Base-by-base conservation (phyloP, 64 coral and sea anemone genomes). In the Astreopora myriophthalma region DNA sequence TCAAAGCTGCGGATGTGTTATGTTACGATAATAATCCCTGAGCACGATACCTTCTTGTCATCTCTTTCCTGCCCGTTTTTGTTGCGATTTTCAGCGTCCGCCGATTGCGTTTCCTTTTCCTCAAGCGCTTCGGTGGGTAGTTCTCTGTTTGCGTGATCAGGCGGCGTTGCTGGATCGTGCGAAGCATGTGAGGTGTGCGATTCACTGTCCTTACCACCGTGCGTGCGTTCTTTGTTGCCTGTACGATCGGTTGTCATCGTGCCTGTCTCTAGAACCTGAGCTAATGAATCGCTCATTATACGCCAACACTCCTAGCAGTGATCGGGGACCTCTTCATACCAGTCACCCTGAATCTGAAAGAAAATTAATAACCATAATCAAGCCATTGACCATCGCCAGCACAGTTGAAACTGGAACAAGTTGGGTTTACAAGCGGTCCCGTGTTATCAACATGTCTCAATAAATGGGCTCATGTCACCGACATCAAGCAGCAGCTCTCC, bases 201-300 rank as follows among this genome's bases (percentile, higher is more conserved):
- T 64, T 83, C 79, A 83, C 55, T 55, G 57, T 83, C 79, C n/a
- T 83, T 83, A 57, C 17, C 6, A 20, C 2, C 31, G 57, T 83
- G 79, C 52, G 79, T 83, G 33, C 79, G 79, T 38, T 83, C 79
- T 20, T 83, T 63, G 79, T 65, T 83, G 79, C 79, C 34, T 83
- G 79, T 83, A 8, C 79, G 79, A 83, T 83, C 79, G 34, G 79
- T 83, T 63, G 79, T 83, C 79, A 83, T 83, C 57, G 79, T 83
- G 29, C 19, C 58, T 83, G 79, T 83, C 55, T 83, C 79, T 64
- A 64, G 33, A 63, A 62, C 32, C 34, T 83, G 57, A 83, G 58
- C 79, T 30, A 83, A 83, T 83, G 79, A 65, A 83, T 83, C 79
- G 79, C 79, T 83, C 79, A 83, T 83, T 83, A 83, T 83, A 83